Evolutionary conservation across 2,113 vertebrate species (phyloP).

Genomic region (Camelus bactrianus): DNA sequence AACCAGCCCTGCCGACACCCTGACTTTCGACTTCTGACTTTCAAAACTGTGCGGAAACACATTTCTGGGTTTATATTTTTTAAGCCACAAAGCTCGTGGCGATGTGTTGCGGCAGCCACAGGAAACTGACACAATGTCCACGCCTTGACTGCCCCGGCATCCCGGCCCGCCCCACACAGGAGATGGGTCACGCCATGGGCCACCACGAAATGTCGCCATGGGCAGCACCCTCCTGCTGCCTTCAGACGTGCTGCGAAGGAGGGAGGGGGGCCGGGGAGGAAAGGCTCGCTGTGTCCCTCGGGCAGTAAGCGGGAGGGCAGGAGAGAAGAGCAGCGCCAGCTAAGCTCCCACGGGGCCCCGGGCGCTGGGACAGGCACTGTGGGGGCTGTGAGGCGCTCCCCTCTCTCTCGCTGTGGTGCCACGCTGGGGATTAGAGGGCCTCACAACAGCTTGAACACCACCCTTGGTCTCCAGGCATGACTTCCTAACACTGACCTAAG

Average conservation of each 20-base stretch:
- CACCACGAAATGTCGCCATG: neutral
- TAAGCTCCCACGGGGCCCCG: too few relatives aligned
- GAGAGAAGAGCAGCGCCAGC: neutral
- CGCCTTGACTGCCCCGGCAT: neutral
- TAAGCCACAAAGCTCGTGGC: neutral
- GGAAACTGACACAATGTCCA: neutral
- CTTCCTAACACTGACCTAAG: neutral
- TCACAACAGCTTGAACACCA: neutral
- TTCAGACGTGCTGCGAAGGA: neutral
- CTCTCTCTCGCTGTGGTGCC: too few relatives aligned
- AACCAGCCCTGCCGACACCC: neutral
- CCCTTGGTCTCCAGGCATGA: neutral
- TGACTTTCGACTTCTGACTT: accelerated
- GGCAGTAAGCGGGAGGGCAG: neutral
- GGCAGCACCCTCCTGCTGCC: neutral
- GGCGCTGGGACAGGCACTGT: too few relatives aligned
- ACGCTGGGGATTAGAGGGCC: neutral
- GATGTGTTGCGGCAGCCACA: neutral
- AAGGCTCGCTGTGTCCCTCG: accelerated
- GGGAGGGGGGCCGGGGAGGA: neutral
- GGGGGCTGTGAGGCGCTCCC: too few relatives aligned
- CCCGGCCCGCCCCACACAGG: neutral
- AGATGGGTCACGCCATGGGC: neutral
- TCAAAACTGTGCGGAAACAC: neutral
- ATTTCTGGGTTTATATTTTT: neutral